phyloP scores from a whole-genome alignment of 2,888 invertebrate genomes.

The Dryobotodes eremita region DNA sequence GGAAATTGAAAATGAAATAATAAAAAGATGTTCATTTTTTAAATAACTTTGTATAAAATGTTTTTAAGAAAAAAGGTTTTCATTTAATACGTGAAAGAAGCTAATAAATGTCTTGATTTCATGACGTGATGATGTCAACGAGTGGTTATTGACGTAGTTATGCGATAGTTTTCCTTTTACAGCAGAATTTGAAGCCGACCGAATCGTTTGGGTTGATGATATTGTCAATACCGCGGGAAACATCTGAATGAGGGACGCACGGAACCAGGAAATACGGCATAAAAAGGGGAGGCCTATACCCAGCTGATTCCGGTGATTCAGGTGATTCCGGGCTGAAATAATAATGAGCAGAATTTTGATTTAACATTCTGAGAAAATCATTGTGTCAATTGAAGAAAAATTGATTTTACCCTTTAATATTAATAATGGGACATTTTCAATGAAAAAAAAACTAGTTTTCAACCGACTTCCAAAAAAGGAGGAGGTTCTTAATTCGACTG shows the following conservation, averaged over 20 bases:
- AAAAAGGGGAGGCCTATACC: too few species aligned
- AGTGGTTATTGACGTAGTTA: neutral
- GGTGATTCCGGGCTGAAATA: too few species aligned
- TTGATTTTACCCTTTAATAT: neutral
- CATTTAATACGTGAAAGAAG: slow-evolving; percentile 55
- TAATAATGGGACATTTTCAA: neutral
- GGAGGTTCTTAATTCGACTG: too few species aligned
- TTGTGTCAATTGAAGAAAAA: neutral
- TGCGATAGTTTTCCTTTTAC: neutral
- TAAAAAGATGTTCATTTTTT: slow-evolving; percentile 28
- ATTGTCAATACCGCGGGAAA: too few species aligned
- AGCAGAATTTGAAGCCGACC: neutral
- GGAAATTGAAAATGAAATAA: slow-evolving; percentile 35
- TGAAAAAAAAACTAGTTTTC: too few species aligned
- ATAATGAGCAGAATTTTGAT: neutral
- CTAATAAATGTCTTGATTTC: slow-evolving; percentile 64
- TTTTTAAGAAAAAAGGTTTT: slow-evolving; percentile 18
- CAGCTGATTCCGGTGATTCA: too few species aligned
- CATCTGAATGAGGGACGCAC: too few species aligned
- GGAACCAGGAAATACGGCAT: too few species aligned
- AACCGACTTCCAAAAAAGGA: too few species aligned
- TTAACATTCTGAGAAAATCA: neutral
- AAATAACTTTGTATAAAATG: neutral
- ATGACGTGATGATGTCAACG: slow-evolving; percentile 16
- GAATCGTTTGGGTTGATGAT: too few species aligned